Conservation (phyloP, 2,113 vertebrate species). For the Sclerurus mexicanus region DNA sequence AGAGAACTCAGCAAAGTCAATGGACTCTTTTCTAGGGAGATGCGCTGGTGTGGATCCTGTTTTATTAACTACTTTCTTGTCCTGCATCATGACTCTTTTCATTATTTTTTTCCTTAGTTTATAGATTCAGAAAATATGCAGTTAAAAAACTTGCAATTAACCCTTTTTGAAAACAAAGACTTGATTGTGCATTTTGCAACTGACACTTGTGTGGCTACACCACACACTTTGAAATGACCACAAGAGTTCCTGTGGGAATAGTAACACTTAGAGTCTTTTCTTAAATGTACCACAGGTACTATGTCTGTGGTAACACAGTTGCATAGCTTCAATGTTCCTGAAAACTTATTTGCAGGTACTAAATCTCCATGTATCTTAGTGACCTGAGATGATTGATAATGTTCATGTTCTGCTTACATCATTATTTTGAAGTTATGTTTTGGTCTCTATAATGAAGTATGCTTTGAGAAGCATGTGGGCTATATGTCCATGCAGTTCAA, state of each 20-base stretch:
- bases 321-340: not conserved
- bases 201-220: not conserved
- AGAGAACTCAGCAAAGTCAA: not conserved
- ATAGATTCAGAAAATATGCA: not conserved
- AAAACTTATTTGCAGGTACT: not conserved
- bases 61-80: not conserved
- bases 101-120: not conserved
- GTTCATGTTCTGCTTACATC: not conserved
- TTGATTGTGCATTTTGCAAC: not conserved
- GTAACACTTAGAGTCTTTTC: not conserved
- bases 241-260: not conserved
- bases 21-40: not conserved
- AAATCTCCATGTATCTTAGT: not conserved
- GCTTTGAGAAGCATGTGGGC: not conserved
- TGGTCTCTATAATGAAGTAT: not conserved
- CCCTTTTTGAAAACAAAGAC: not conserved
- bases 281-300: not conserved
- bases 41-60: accelerated
- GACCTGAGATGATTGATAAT: not conserved
- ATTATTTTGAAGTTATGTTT: not conserved
- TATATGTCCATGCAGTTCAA: not conserved
- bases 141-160: not conserved
- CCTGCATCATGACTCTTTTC: not conserved
- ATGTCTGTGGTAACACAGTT: not conserved
- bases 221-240: not conserved